These are phyloP conservation scores for Galeruca laticollis DNA, from an alignment of 2,888 invertebrate species.

Conservation along the genomic window DNA sequence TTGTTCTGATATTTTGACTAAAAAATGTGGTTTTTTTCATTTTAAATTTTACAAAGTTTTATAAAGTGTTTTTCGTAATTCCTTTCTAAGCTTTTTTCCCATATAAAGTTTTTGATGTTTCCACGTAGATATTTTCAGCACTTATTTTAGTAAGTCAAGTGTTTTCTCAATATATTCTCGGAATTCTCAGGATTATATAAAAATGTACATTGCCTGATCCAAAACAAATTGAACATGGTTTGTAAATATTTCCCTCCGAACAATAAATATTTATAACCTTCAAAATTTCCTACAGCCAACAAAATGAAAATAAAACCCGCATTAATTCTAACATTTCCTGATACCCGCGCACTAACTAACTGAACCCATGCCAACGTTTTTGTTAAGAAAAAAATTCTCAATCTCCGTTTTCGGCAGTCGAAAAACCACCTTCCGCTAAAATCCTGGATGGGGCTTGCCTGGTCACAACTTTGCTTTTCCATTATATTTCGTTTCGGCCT, in stretches of 20 bases:
- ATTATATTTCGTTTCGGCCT: not conserved
- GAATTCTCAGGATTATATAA: too few species aligned
- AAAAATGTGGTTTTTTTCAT: too few species aligned
- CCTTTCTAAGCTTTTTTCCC: too few species aligned
- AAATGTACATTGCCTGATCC: too few species aligned
- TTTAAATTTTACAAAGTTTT: too few species aligned
- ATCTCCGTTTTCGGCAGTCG: not conserved
- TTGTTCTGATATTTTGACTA: too few species aligned
- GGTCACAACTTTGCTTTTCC: not conserved
- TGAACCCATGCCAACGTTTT: constrained; percentile 3
- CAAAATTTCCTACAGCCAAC: not conserved
- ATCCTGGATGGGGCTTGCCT: not conserved
- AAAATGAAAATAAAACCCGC: not conserved
- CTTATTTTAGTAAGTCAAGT: too few species aligned
- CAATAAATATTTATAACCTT: constrained; percentile 1
- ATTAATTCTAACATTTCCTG: not conserved
- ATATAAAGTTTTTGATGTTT: too few species aligned
- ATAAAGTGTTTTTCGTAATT: too few species aligned
- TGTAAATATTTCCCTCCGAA: not conserved
- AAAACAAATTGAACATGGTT: too few species aligned
- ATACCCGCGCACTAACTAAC: not conserved
- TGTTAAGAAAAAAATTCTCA: not conserved
- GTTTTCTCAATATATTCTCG: too few species aligned
- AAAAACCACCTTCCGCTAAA: not conserved
- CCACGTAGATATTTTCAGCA: too few species aligned